Conservation (phyloP, 2,888 invertebrate genomes). For the Lottia gigantea region DNA sequence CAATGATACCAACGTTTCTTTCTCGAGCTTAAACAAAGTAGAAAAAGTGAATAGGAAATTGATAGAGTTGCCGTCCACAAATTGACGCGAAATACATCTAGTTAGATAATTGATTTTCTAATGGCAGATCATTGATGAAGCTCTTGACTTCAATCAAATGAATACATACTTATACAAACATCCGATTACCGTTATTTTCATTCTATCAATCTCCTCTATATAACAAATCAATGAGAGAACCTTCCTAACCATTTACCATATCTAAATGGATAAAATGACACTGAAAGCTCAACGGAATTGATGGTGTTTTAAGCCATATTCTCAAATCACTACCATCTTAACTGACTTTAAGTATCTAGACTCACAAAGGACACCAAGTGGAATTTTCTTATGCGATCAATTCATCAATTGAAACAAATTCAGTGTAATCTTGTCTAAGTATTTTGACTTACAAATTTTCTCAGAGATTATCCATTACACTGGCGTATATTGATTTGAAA, state of each 20-base stretch:
- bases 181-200: conserved; percentile 21
- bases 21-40: conserved; percentile 17
- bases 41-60: conserved; percentile 19
- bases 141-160: conserved; percentile 10
- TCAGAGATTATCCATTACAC: conserved; percentile 1
- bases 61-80: conserved; percentile 17
- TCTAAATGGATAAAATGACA: conserved; percentile 10
- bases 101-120: conserved; percentile 10
- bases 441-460: conserved; percentile 12
- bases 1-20: too few species aligned
- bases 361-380: background rate
- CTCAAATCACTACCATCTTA: conserved; percentile 2
- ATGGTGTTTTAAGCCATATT: conserved; percentile 10
- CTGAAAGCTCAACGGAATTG: conserved; percentile 3
- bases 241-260: conserved; percentile 1
- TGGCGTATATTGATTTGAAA: background rate
- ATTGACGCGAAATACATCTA: background rate
- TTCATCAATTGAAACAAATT: conserved; percentile 23
- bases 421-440: conserved; percentile 16
- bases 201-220: conserved; percentile 14
- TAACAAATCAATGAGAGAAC: conserved; percentile 5
- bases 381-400: conserved; percentile 16
- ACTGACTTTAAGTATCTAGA: background rate
- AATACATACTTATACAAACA: conserved; percentile 22
- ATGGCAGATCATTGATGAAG: conserved; percentile 8